Conservation (phyloP, 2,888 invertebrate genomes). For the Ptychoptera albimana region DNA sequence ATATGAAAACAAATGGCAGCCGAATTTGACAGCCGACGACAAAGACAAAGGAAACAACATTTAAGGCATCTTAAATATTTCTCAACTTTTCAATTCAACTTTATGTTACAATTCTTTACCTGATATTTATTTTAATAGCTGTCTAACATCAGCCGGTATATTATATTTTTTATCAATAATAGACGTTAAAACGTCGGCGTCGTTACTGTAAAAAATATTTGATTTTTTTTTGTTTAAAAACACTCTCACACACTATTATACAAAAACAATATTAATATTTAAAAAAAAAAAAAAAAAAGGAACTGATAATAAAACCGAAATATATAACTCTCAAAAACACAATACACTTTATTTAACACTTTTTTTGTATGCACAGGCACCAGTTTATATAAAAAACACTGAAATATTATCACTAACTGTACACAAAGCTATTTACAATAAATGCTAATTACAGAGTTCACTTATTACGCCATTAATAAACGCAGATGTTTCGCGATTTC, state of each 20-base stretch:
- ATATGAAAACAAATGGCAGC: too few relatives aligned
- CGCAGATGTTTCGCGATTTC: conserved; percentile 39
- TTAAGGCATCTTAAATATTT: too few relatives aligned
- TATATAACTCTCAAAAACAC: conserved; percentile 29
- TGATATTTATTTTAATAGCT: too few relatives aligned
- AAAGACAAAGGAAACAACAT: too few relatives aligned
- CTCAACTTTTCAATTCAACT: too few relatives aligned
- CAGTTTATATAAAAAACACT: conserved; percentile 32
- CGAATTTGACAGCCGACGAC: too few relatives aligned
- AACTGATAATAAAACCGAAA: conserved; percentile 20
- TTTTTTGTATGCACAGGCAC: conserved; percentile 31
- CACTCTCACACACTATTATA: conserved; percentile 23
- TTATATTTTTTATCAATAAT: too few relatives aligned
- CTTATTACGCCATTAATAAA: conserved; percentile 50
- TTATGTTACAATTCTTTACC: too few relatives aligned
- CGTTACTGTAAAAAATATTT: conserved; percentile 33
- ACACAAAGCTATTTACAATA: conserved; percentile 58
- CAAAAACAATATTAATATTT: neutral
- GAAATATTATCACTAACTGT: conserved; percentile 44
- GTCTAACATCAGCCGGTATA: too few relatives aligned
- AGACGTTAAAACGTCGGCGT: conserved; percentile 36
- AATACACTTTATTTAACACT: conserved; percentile 18
- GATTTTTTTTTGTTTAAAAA: conserved; percentile 31
- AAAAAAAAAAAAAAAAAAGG: neutral
- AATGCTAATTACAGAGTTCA: conserved; percentile 46